These are phyloP conservation scores for Podarcis muralis DNA, from an alignment of 2,113 vertebrate genomes.

Conservation along the genomic window DNA sequence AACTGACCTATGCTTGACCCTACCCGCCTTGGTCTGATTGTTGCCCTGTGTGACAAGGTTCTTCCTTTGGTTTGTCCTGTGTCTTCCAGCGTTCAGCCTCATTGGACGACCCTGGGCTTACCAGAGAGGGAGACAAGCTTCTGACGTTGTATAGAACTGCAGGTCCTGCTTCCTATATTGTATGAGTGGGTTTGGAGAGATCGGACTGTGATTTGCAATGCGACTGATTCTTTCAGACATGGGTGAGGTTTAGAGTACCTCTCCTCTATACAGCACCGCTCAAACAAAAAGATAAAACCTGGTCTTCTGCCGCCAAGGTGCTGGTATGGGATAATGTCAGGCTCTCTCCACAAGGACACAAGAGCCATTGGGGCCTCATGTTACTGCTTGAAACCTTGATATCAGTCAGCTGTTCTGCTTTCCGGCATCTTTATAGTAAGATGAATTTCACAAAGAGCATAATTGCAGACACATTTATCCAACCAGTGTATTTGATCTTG, in stretches of 20 bases:
- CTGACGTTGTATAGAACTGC: background rate
- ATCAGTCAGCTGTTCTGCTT: slow-evolving; percentile 26
- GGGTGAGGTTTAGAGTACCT: background rate
- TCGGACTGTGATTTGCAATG: background rate
- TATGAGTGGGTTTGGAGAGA: background rate
- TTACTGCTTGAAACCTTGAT: slow-evolving; percentile 44
- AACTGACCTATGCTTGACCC: no score
- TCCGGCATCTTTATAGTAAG: slow-evolving; percentile 36
- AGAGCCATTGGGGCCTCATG: background rate
- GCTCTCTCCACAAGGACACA: slow-evolving; percentile 29
- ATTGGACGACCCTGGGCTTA: background rate
- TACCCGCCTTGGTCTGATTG: no score
- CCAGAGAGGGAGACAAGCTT: background rate
- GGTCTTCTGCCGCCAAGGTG: slow-evolving; percentile 5
- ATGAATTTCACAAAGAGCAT: slow-evolving; percentile 46
- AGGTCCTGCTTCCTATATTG: background rate
- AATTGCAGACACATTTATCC: slow-evolving; percentile 39
- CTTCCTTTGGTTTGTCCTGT: background rate
- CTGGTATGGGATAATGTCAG: background rate
- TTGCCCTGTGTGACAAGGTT: background rate
- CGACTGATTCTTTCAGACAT: background rate
- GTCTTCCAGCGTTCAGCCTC: background rate
- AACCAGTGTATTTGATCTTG: slow-evolving; percentile 62
- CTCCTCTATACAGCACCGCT: background rate
- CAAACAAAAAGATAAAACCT: background rate